phyloP scores from a whole-genome alignment of 2,888 invertebrate genomes.

The Phymatocera aterrima region DNA sequence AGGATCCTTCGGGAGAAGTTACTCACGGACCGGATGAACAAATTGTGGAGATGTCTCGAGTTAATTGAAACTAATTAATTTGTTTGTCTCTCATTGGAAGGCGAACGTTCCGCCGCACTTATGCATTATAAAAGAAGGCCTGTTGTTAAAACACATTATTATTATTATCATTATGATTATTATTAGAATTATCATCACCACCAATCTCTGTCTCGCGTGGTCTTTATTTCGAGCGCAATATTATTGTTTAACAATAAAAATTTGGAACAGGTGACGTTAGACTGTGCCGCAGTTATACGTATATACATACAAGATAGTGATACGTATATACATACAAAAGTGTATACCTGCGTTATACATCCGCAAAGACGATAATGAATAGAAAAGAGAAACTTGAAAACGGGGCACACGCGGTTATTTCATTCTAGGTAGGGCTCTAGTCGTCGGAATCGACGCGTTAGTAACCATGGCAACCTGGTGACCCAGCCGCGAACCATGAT shows the following conservation, averaged over 20 bases:
- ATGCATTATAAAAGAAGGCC: neutral
- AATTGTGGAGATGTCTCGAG: slow-evolving; percentile 63
- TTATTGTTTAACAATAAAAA: too few species aligned
- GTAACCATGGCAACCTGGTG: slow-evolving; percentile 30
- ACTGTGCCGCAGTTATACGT: too few species aligned
- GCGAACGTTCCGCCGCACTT: slow-evolving; percentile 5
- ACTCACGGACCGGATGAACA: slow-evolving; percentile 65
- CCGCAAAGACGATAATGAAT: neutral
- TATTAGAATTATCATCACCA: too few species aligned
- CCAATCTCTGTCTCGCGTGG: too few species aligned
- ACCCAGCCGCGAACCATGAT: slow-evolving; percentile 24
- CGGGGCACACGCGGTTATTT: slow-evolving; percentile 11
- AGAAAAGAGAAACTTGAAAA: neutral
- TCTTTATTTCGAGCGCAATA: too few species aligned
- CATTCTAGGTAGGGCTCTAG: neutral
- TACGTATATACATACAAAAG: too few species aligned
- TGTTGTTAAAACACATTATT: too few species aligned
- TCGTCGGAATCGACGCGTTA: slow-evolving; percentile 4
- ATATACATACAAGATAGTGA: too few species aligned
- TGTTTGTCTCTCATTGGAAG: slow-evolving; percentile 60
- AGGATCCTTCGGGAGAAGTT: slow-evolving; percentile 43
- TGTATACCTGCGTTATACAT: too few species aligned
- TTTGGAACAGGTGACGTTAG: too few species aligned
- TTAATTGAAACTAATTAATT: slow-evolving; percentile 66
- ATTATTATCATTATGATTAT: too few species aligned